Conservation (phyloP, 2,797 vertebrate genomes). For the Telmatherina bonti region DNA sequence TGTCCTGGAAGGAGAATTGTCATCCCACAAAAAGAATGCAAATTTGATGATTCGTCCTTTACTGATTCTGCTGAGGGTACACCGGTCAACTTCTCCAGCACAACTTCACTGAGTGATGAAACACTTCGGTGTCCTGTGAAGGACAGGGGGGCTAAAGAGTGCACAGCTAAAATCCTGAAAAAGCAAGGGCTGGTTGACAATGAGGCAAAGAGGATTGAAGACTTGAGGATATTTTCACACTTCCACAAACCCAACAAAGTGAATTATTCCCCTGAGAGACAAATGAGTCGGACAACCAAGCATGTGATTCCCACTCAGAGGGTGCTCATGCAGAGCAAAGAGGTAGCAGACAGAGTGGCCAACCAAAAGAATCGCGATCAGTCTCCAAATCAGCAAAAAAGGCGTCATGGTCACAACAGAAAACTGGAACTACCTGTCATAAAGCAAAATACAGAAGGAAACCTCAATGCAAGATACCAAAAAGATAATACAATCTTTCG, state of each 20-base stretch:
- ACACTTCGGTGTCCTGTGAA: slow-evolving; percentile 88
- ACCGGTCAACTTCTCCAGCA: slow-evolving; percentile 92
- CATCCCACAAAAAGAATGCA: slow-evolving; percentile 81
- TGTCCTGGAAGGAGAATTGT: slow-evolving; percentile 78
- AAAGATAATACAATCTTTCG: slow-evolving; percentile 77
- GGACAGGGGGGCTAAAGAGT: slow-evolving; percentile 77
- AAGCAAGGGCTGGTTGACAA: slow-evolving; percentile 72
- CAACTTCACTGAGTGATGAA: slow-evolving; percentile 93
- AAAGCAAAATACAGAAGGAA: slow-evolving; percentile 72
- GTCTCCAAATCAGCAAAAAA: slow-evolving; percentile 80
- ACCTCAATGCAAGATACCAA: slow-evolving; percentile 58
- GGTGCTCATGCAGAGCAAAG: slow-evolving; percentile 84
- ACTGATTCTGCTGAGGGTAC: slow-evolving; percentile 94
- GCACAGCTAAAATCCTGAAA: slow-evolving; percentile 74
- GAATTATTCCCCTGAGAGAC: slow-evolving; percentile 68
- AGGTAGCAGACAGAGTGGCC: slow-evolving; percentile 81
- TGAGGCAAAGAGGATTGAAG: slow-evolving; percentile 86
- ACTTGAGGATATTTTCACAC: slow-evolving; percentile 84
- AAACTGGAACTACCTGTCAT: slow-evolving; percentile 78
- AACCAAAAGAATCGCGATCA: slow-evolving; percentile 81
- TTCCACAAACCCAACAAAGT: slow-evolving; percentile 82
- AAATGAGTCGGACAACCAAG: slow-evolving; percentile 73
- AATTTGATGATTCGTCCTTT: slow-evolving; percentile 90
- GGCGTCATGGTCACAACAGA: slow-evolving; percentile 71
- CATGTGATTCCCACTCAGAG: slow-evolving; percentile 82